A percentile compares a stretch with the other conserved stretches of the same genome.
phyloP scores from a whole-genome alignment of 2,888 invertebrate genomes.

The Cephus nigrinus region DNA sequence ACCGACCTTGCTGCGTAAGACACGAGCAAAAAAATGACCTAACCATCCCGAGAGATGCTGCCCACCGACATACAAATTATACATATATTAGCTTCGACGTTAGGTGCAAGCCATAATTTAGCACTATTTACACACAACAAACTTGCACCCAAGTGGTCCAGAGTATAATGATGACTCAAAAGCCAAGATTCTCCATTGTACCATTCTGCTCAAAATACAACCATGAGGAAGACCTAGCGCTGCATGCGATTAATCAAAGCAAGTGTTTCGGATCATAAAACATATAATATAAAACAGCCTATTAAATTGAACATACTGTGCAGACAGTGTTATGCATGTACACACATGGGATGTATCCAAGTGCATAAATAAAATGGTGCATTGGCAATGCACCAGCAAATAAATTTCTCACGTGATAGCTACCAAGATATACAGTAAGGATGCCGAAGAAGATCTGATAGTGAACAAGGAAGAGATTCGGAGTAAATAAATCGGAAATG shows the following conservation, averaged over 20 bases:
- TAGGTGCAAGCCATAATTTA: neutral
- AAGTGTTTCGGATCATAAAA: neutral
- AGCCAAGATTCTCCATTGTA: neutral
- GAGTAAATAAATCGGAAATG: constrained; percentile 1
- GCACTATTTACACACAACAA: neutral
- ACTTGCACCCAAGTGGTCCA: neutral
- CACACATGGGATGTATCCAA: neutral
- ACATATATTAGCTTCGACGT: neutral
- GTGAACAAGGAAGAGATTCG: neutral
- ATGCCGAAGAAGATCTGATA: neutral
- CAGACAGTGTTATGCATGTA: neutral
- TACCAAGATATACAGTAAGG: neutral
- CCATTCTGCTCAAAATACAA: neutral
- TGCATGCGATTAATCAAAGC: neutral
- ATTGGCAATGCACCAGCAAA: neutral
- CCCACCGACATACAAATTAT: neutral
- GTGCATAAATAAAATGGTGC: neutral
- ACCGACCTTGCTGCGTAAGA: neutral
- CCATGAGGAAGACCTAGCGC: neutral
- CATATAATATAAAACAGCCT: neutral
- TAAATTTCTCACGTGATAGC: neutral
- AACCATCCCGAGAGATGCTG: neutral
- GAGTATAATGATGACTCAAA: neutral
- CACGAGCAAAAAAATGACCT: neutral
- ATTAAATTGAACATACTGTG: neutral